Evolutionary conservation across 1,140 invertebrate genomes (phyloP), one percentile per base, ranked within the genome.

Genomic region (Riptortus pedestris): DNA sequence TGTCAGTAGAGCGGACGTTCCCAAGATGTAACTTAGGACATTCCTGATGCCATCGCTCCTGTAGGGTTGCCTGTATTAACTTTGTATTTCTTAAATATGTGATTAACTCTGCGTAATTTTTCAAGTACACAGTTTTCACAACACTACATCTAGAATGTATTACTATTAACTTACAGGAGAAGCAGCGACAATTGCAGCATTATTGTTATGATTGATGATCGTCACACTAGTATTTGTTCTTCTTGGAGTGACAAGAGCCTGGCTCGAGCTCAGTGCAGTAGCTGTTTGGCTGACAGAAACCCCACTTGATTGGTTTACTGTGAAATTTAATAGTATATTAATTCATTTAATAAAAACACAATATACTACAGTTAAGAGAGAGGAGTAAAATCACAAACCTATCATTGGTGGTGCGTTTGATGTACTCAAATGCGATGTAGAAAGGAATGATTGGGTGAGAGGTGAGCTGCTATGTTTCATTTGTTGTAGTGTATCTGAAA

Each of bases 221-320:
- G 85, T 86, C 1, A 85, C 82, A 69, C 82, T 85, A 12, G 84
- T 86, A 72, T 86, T 86, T 70, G 67, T 62, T 60, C 80, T 75
- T 5, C 83, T 77, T 29, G 83, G 79, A 64, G 82, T 81, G 66
- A 83, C 83, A 65, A 79, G 74, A 4, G 82, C 60, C 48, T 69
- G 68, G 61, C 65, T 69, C 5, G 60, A 51, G 31, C 65, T 67
- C 52, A 67, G 61, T 4, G 62, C 64, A 16, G 60, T 83, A 12
- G 78, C 79, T 0, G 81, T 80, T 38, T 69, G 69, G 26, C 67
- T 65, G 24, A 67, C 67, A 22, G 64, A 61, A 47, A 68, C 31
- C 5, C 31, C 31, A 38, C 14, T 38, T 7, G 31, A 38, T 7
- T 5, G 31, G 14, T 14, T 38, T 38, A 5, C 31, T 38, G 31